Base-by-base conservation (phyloP, 2,888 invertebrate species). In the Epiblema foenella region DNA sequence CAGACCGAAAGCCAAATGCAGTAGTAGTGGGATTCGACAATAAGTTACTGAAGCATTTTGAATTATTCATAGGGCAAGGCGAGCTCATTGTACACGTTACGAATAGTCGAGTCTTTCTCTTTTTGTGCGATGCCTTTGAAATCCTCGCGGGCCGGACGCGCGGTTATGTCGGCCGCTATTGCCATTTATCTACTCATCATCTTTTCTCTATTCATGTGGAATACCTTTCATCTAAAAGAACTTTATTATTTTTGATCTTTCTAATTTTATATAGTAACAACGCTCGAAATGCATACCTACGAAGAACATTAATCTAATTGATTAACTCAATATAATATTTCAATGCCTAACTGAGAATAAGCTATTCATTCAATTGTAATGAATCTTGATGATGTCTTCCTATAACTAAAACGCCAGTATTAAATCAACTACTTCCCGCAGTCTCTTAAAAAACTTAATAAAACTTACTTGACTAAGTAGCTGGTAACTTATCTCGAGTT, bases 1-100 rank as follows among this genome's bases (percentile, higher is more conserved):
- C 60, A 72, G 75, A 73, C 73, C 68, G 71, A 70, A 74, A 73
- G 74, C 76, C 72, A 74, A 79, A 79, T 81, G 79, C 78, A 80
- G 81, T 81, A 80, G 81, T 81, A 79, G 79, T 77, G 77, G 75
- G 81, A 79, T 79, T 80, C 75, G 78, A 81, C 77, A 80, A 79
- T 83, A 82, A 81, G 81, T 81, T 82, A 80, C 81, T 75, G 78
- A 77, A 80, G 78, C 77, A 69, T 74, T 73, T 79, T 83, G 80
- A 81, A 83, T 83, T 78, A 83, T 84, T 83, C 81, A 84, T 81
- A 76, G 77, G 77, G 75, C 73, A 74, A 74, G 72, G 64, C 75
- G 75, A 77, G 76, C 77, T 75, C 73, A 77, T 76, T 79, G 78
- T 80, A 77, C 70, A 70, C 60, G 54, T 66, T 66, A 70, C 66